These are phyloP conservation scores for Drosophila serrata DNA, from an alignment of 1,140 invertebrate genomes.

Conservation along the genomic window DNA sequence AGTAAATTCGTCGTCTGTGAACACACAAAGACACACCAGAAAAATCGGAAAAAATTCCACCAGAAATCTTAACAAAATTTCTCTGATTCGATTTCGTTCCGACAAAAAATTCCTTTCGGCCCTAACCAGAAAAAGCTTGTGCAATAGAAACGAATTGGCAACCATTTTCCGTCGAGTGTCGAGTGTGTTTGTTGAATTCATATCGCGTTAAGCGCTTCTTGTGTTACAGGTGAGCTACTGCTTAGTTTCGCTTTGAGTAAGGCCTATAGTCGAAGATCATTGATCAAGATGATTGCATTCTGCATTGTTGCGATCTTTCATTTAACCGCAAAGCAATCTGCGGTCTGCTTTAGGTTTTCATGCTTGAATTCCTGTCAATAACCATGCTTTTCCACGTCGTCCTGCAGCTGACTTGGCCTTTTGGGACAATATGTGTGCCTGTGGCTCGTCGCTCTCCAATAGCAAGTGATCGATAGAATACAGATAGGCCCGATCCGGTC, in stretches of 20 bases:
- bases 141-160: background rate
- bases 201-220: conserved; percentile 3
- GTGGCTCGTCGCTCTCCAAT: background rate
- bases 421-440: conserved; percentile 15
- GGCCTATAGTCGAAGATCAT: background rate
- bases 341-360: background rate
- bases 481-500: background rate
- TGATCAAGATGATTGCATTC: background rate
- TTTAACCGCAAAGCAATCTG: background rate
- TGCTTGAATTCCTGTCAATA: background rate
- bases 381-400: background rate
- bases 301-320: background rate
- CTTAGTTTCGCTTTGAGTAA: background rate
- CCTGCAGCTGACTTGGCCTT: background rate
- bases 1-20: conserved; percentile 48
- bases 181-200: conserved; percentile 13
- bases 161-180: conserved; percentile 1
- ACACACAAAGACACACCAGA: conserved; percentile 44
- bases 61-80: conserved; percentile 39
- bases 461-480: conserved; percentile 7
- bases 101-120: conserved; percentile 18
- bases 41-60: conserved; percentile 50
- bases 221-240: conserved; percentile 10
- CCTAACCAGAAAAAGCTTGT: conserved; percentile 1
- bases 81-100: conserved; percentile 7